Base-by-base conservation (phyloP, 2,888 invertebrate species). In the Chalcis sispes region DNA sequence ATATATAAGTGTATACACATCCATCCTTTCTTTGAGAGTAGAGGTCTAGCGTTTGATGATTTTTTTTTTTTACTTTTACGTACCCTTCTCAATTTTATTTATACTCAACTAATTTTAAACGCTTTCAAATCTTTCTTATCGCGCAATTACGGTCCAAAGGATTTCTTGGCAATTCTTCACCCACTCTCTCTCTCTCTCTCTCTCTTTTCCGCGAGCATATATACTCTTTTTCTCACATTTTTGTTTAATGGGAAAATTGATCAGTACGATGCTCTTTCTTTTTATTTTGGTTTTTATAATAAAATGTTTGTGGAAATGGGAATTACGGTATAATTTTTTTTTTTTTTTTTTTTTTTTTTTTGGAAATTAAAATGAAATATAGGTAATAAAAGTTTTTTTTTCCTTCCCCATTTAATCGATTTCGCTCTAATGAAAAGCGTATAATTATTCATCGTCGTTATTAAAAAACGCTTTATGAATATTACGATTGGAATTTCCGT, bases 311-410 rank as follows among this genome's bases (percentile, higher is more conserved):
- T 4, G 40, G 15, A 50, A 50, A 40, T 8, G 59, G 40, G 54
- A 66, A 59, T 65, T 59, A 59, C 52, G 59, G 52, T 59, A 59
- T 65, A 66, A 73, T 59, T 50, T 29, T 72, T 72, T n/a, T n/a
- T n/a, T n/a, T n/a, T n/a, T n/a, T n/a, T n/a, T n/a, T n/a, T n/a
- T 54, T 50, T 65, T 32, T 25, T n/a, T n/a, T 25, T 32, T 54
- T 61, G 29, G 36, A 32, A 56, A 72, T 72, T 72, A 72, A 64
- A 64, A 64, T 72, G 64, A 64, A 72, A 72, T 72, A 58, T 64
- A 27, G 46, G 64, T 64, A 72, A 70, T 70, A 70, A 70, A 70
- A 59, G 36, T 67, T 67, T 70, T 59, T 58, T 69, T 58, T 46
- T 46, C 1, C 4, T 25, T n/a, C 18, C 7, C 15, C 23, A 25